These are phyloP conservation scores for Martes flavigula DNA, from an alignment of 2,797 vertebrate genomes.

Conservation along the genomic window DNA sequence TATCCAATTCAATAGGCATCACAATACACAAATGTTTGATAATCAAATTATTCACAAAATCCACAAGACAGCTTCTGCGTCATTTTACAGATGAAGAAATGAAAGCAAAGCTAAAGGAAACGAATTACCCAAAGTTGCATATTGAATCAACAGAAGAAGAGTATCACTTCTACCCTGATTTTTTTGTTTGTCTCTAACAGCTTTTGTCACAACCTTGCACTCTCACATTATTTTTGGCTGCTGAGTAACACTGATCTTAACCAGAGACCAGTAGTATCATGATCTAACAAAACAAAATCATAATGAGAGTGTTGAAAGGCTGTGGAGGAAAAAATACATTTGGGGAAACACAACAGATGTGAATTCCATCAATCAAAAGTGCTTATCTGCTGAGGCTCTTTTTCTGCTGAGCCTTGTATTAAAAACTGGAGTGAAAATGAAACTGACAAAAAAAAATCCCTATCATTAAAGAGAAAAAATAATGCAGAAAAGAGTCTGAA, in stretches of 20 bases:
- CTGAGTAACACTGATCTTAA: conserved; percentile 52
- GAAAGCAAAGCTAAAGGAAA: conserved; percentile 53
- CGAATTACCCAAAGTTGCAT: background rate
- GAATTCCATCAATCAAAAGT: conserved; percentile 34
- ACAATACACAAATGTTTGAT: background rate
- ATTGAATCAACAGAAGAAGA: background rate
- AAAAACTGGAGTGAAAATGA: conserved; percentile 45
- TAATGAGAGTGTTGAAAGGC: background rate
- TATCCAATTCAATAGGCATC: background rate
- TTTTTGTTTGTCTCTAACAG: conserved; percentile 34
- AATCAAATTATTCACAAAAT: background rate
- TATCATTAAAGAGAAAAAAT: background rate
- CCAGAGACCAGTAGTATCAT: conserved; percentile 46
- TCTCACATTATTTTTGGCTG: conserved; percentile 60
- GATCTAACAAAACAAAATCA: conserved; percentile 50
- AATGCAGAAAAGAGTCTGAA: background rate
- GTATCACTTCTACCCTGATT: conserved; percentile 42
- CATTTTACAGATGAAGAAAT: conserved; percentile 55
- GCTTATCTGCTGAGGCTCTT: background rate
- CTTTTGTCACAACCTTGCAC: conserved; percentile 55
- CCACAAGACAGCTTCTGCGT: background rate
- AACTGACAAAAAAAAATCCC: background rate
- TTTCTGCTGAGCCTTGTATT: conserved; percentile 3
- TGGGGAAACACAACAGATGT: conserved; percentile 38
- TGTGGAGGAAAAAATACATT: background rate